Conservation (phyloP, 1,140 invertebrate genomes). For the Heliconius eleuchia region DNA sequence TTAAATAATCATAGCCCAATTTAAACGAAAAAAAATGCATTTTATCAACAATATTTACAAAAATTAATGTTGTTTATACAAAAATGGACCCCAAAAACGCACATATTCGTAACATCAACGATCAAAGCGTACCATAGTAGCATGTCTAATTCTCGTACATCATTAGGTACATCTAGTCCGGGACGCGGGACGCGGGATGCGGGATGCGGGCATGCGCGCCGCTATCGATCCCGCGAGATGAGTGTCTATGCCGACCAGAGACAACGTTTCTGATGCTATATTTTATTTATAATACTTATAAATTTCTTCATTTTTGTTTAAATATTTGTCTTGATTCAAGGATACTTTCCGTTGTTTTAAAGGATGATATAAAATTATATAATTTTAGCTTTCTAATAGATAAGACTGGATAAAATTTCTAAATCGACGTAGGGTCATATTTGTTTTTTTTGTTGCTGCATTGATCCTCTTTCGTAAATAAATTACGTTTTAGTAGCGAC, state of each 20-base stretch:
- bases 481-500: neutral
- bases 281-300: neutral
- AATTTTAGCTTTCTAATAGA: neutral
- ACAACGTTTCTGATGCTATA: slow-evolving; percentile 3
- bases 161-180: slow-evolving; percentile 40
- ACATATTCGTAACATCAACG: neutral
- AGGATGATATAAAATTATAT: neutral
- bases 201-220: slow-evolving; percentile 47
- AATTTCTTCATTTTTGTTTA: no score
- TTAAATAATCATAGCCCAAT: no score
- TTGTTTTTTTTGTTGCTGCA: neutral
- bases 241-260: slow-evolving; percentile 41
- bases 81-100: neutral
- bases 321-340: no score
- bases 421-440: neutral
- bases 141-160: slow-evolving; percentile 22
- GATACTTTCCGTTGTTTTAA: no score
- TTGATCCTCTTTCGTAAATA: neutral
- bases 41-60: no score
- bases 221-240: slow-evolving; percentile 52
- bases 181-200: slow-evolving; percentile 27
- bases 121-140: slow-evolving; percentile 1
- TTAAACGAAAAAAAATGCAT: no score
- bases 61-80: neutral
- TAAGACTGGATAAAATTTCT: neutral